Base-by-base conservation (phyloP, 2,797 vertebrate species). In the Epinephelus awoara region DNA sequence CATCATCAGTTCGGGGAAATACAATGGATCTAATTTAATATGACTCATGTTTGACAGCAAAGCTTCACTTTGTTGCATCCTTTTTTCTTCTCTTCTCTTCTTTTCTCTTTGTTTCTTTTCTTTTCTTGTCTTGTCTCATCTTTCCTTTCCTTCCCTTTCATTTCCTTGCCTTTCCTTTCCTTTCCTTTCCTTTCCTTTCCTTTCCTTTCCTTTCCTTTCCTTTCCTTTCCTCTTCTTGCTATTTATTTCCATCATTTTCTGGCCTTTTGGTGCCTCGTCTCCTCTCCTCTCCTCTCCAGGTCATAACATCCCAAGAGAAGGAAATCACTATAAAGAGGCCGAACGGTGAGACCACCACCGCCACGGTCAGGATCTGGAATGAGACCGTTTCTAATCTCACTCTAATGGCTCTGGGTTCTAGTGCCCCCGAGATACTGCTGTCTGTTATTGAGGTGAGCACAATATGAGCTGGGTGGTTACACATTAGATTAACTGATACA, bases 381-480 rank as follows among this genome's bases (percentile, higher is more conserved):
- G 96, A 97, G 88, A 97, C 96, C 0, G 96, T 97, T 40, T 97
- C 96, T 73, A 97, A 97, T 88, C 89, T 97, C 34, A 97, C 96
- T 17, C 90, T 97, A 7, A 97, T 97, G 96, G 96, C 96, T 5
- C 84, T 97, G 85, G 96, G 96, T 15, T 96, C 96, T 2, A 96
- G 95, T 2, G 96, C 96, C 1, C 96, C 96, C 0, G 96, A 97
- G 91, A 97, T 97, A 52, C 89, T 97, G 78, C 95, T 97, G 54
- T 96, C 96, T 1, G 96, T 97, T 79, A 97, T 97, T 25, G 96
- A 97, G 89, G 93, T 93, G 17, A 19, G 88, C 72, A 19, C 61
- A 49, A 54, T 67, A 62, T 52, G 75, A 81, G 56, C 88, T 72
- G 0, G 88, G 84, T 40, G 91, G 92, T 38, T 87, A 90, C 81